phyloP scores from a whole-genome alignment of 1,140 invertebrate species.

The Sitobion miscanthi region DNA sequence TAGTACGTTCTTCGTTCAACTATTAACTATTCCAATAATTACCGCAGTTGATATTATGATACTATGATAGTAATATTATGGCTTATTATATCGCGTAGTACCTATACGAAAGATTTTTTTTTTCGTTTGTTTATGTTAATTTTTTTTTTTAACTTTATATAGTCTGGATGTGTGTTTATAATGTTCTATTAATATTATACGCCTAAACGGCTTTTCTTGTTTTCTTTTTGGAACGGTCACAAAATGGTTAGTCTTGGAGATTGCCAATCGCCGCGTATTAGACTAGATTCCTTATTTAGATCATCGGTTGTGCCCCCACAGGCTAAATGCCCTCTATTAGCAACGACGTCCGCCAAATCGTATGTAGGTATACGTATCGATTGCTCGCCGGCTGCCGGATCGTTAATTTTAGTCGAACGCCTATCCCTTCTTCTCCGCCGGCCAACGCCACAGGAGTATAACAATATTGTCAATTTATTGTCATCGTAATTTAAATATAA shows the following conservation, averaged over 20 bases:
- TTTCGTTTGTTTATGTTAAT: background rate
- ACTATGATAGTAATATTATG: background rate
- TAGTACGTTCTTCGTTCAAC: background rate
- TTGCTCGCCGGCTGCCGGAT: background rate
- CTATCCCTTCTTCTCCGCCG: background rate
- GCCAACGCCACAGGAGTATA: background rate
- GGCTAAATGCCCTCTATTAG: slow-evolving; percentile 23
- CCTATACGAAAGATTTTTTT: background rate
- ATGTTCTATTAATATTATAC: slow-evolving; percentile 48
- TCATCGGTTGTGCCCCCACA: background rate
- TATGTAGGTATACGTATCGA: slow-evolving; percentile 20
- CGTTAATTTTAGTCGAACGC: slow-evolving; percentile 30
- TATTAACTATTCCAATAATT: background rate
- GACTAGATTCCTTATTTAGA: slow-evolving; percentile 53
- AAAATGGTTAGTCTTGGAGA: slow-evolving; percentile 39
- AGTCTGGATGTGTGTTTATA: background rate
- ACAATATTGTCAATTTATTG: background rate
- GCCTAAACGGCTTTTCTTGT: slow-evolving; percentile 17
- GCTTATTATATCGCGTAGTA: background rate
- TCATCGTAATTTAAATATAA: background rate
- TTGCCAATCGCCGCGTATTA: slow-evolving; percentile 47
- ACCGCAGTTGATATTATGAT: background rate
- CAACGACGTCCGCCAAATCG: background rate
- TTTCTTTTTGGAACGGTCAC: slow-evolving; percentile 49
- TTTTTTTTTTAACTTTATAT: background rate